These are phyloP conservation scores for Cyclopterus lumpus DNA, from an alignment of 2,797 vertebrate species.

Conservation along the genomic window DNA sequence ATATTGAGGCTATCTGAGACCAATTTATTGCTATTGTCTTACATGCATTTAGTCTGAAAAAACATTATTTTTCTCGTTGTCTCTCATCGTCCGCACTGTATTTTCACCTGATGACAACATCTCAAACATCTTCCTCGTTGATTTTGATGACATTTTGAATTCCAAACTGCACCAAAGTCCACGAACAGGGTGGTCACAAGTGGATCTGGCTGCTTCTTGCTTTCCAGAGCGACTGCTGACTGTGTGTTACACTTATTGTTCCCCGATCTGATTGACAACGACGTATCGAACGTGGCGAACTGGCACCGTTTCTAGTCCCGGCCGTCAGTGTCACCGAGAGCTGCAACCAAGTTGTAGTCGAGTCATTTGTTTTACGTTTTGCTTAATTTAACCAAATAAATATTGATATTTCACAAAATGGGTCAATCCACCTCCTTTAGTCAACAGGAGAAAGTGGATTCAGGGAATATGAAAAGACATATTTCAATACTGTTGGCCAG, in stretches of 20 bases:
- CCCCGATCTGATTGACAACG: not conserved
- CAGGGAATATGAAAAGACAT: not conserved
- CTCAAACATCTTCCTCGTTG: no score
- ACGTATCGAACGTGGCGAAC: no score
- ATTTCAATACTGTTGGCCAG: not conserved
- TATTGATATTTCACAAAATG: not conserved
- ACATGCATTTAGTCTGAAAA: no score
- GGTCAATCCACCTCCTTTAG: not conserved
- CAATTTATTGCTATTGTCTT: not conserved
- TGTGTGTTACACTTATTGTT: not conserved
- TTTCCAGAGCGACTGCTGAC: not conserved
- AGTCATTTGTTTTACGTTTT: not conserved
- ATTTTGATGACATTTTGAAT: not conserved
- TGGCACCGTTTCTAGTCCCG: not conserved
- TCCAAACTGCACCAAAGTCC: not conserved
- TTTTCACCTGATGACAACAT: no score
- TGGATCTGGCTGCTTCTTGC: not conserved
- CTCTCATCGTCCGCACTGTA: not conserved
- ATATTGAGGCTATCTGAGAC: not conserved
- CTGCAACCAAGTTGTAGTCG: constrained; percentile 6
- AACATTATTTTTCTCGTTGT: not conserved
- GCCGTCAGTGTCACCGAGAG: constrained; percentile 29
- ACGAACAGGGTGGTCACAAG: not conserved
- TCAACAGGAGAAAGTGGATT: not conserved
- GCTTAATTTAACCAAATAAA: not conserved